These are phyloP conservation scores for Charadrius vociferus DNA, from an alignment of 2,113 vertebrate species.

Conservation along the genomic window DNA sequence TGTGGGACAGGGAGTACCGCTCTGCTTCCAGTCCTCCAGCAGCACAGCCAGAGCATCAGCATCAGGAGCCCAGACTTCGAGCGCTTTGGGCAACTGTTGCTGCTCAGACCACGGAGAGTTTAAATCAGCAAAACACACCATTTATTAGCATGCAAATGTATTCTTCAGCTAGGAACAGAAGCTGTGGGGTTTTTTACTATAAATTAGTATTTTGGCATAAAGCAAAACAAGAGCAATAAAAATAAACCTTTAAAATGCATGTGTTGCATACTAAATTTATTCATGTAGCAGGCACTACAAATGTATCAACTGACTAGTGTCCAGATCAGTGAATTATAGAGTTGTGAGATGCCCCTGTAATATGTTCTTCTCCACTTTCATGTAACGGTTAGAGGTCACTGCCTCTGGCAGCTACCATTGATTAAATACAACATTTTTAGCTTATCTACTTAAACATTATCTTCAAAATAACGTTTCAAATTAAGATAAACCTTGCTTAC, in stretches of 20 bases:
- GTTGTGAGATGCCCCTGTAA: neutral
- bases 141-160: neutral
- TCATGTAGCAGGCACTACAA: neutral
- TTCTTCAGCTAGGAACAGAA: neutral
- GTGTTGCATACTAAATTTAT: neutral
- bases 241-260: neutral
- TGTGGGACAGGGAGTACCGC: neutral
- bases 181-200: neutral
- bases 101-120: neutral
- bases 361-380: neutral
- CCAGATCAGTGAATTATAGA: neutral
- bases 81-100: neutral
- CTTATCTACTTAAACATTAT: neutral
- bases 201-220: neutral
- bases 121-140: neutral
- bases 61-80: neutral
- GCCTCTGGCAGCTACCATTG: neutral
- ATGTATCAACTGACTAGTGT: neutral
- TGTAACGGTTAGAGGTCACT: neutral
- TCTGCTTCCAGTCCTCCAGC: neutral
- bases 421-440: neutral
- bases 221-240: neutral
- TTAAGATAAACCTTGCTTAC: neutral
- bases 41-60: neutral
- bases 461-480: neutral